Conservation (phyloP, 53 echinoderm and acorn worm genomes). For the Henricia sp. region DNA sequence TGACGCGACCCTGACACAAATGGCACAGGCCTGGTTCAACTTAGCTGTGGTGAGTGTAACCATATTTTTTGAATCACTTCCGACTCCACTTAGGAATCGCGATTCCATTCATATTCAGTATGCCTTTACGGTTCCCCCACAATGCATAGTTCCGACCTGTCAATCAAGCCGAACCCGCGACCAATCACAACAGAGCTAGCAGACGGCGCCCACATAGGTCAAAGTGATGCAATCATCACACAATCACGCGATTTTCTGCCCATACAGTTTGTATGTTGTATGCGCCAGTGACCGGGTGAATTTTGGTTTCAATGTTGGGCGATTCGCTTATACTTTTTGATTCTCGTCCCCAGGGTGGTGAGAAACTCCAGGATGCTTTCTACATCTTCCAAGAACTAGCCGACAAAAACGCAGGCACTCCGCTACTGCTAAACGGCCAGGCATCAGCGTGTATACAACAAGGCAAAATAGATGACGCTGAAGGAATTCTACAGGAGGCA, state of each 20-base stretch:
- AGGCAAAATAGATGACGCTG: slow-evolving; percentile 94
- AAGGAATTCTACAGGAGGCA: slow-evolving; percentile 89
- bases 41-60: slow-evolving; percentile 85
- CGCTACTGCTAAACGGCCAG: slow-evolving; percentile 93
- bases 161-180: too few relatives aligned
- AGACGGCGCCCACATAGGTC: too few relatives aligned
- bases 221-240: too few relatives aligned
- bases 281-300: too few relatives aligned
- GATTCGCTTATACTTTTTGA: background rate
- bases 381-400: slow-evolving; percentile 99
- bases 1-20: slow-evolving; percentile 97
- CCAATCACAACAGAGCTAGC: too few relatives aligned
- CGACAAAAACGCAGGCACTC: slow-evolving; percentile 89
- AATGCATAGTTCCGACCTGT: too few relatives aligned
- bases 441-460: slow-evolving; percentile 94
- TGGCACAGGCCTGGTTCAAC: slow-evolving; percentile 99
- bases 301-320: too few relatives aligned
- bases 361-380: slow-evolving; percentile 98
- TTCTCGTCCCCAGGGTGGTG: slow-evolving; percentile 76
- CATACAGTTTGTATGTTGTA: too few relatives aligned
- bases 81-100: too few relatives aligned
- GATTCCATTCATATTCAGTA: too few relatives aligned
- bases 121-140: too few relatives aligned
- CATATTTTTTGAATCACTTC: background rate
- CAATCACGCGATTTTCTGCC: too few relatives aligned